These are phyloP conservation scores for Yponomeuta evonymella DNA, from an alignment of 2,888 invertebrate genomes.

Conservation along the genomic window DNA sequence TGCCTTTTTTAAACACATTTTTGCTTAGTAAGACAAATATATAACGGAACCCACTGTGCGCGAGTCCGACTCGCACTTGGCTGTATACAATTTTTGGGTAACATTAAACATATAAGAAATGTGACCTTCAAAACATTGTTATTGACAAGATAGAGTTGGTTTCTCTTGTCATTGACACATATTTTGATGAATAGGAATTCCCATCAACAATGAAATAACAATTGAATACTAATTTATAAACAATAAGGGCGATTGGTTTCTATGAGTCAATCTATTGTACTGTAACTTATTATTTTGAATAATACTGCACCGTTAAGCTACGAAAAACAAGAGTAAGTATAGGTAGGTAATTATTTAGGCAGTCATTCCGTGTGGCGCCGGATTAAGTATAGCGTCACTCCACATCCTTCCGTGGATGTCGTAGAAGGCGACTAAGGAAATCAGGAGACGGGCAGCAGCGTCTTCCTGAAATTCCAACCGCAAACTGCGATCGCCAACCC, in stretches of 20 bases:
- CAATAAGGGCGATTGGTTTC: slow-evolving; percentile 8
- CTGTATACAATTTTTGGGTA: neutral
- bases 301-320: neutral
- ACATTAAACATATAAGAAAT: no score
- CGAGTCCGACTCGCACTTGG: neutral
- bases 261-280: slow-evolving; percentile 2
- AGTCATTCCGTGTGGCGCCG: no score
- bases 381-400: no score
- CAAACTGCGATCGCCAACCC: no score
- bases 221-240: slow-evolving; percentile 10
- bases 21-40: neutral
- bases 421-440: no score
- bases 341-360: neutral
- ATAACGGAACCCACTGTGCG: neutral
- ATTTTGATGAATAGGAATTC: slow-evolving; percentile 6
- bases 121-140: no score
- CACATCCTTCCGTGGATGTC: no score
- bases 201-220: slow-evolving; percentile 13
- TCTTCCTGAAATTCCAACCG: no score
- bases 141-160: no score
- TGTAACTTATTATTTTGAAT: neutral
- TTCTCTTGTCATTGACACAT: neutral
- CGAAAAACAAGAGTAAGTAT: neutral
- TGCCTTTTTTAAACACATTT: neutral
- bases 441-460: no score